Evolutionary conservation across 2,113 vertebrate genomes (phyloP).

Genomic region (Phaethornis superciliosus): DNA sequence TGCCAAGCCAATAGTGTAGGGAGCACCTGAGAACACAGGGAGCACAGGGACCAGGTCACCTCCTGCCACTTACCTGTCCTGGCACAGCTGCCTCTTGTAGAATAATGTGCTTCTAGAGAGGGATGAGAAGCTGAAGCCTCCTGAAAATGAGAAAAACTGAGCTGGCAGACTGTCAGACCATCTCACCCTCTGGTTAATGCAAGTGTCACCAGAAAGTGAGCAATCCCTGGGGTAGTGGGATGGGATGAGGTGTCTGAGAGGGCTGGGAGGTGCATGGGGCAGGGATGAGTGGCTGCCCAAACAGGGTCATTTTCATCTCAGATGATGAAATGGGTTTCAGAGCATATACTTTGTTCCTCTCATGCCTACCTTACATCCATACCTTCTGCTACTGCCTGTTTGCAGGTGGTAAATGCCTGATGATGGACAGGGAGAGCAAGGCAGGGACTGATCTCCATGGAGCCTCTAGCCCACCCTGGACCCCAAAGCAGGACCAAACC

Average conservation of each 20-base stretch:
- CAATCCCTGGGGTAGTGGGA: neutral
- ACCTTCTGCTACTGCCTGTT: too few species aligned
- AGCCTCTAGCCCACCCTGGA: neutral
- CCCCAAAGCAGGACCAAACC: neutral
- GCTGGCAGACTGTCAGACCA: neutral
- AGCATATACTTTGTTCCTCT: neutral
- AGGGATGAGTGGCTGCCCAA: neutral
- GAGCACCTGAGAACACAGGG: too few species aligned
- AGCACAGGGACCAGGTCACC: neutral
- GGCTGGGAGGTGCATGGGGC: too few species aligned
- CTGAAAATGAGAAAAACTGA: neutral
- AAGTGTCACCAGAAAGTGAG: neutral
- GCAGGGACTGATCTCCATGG: neutral
- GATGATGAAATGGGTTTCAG: neutral
- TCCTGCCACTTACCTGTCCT: neutral
- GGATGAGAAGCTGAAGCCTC: neutral
- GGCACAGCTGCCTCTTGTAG: fast-evolving
- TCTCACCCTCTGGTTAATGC: neutral
- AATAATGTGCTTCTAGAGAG: neutral
- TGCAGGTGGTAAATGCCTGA: neutral
- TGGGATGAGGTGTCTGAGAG: fast-evolving
- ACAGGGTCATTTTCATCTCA: neutral
- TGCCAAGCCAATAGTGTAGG: too few species aligned
- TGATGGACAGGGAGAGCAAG: too few species aligned
- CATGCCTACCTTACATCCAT: neutral